phyloP scores from a whole-genome alignment of 1,140 invertebrate species.

The Myzus persicae region DNA sequence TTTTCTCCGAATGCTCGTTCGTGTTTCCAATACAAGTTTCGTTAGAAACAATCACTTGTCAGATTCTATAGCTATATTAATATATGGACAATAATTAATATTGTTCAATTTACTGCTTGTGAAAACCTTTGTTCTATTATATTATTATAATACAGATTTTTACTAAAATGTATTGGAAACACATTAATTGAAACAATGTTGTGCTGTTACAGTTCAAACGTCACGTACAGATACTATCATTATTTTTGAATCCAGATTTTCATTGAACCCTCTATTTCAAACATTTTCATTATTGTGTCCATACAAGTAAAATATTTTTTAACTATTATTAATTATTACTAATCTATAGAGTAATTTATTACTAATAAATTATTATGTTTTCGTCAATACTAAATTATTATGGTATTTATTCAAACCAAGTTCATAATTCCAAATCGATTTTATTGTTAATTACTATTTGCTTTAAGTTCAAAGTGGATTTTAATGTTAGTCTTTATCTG shows the following conservation, averaged over 20 bases:
- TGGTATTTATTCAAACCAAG: background rate
- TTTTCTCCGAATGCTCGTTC: background rate
- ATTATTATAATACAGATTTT: background rate
- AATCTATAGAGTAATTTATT: background rate
- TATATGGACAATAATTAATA: too few relatives aligned
- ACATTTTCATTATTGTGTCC: background rate
- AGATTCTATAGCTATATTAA: background rate
- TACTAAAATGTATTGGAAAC: background rate
- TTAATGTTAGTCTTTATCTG: background rate
- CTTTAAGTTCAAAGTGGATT: background rate
- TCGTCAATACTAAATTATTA: background rate
- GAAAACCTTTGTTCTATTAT: constrained; percentile 11
- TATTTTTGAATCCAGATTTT: background rate
- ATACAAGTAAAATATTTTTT: background rate
- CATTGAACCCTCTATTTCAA: background rate
- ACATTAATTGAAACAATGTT: background rate
- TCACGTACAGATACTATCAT: background rate
- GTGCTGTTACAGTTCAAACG: background rate
- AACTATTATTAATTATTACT: background rate
- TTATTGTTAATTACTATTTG: background rate
- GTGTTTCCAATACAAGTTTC: background rate
- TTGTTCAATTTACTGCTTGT: background rate
- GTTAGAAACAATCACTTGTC: background rate
- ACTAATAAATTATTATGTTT: background rate
- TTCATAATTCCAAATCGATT: background rate